Evolutionary conservation across 2,888 invertebrate species (phyloP).

Genomic region (Nomada ferruginata): DNA sequence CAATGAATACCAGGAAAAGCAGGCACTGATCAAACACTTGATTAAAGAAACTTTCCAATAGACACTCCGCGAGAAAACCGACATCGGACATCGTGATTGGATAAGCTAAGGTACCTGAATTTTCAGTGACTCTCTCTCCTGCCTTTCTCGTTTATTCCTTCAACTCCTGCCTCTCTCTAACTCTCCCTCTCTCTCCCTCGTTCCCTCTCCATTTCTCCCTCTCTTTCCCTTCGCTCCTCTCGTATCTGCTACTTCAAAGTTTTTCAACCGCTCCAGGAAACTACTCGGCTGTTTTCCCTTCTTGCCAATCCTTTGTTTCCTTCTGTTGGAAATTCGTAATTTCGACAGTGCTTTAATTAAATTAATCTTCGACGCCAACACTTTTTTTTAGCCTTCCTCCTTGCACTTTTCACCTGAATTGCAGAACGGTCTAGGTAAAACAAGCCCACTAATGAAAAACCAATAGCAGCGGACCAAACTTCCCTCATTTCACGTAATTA

Average conservation of each 20-base stretch:
- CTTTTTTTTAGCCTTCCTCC: conserved; percentile 30
- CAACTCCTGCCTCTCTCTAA: conserved; percentile 7
- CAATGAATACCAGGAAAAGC: conserved; percentile 59
- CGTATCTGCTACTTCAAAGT: conserved; percentile 66
- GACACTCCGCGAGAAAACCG: conserved; percentile 71
- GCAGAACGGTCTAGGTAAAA: conserved; percentile 38
- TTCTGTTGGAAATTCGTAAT: conserved; percentile 58
- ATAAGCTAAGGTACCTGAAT: conserved; percentile 72
- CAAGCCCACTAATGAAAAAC: conserved; percentile 52
- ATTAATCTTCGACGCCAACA: conserved; percentile 65
- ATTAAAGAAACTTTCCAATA: conserved; percentile 80
- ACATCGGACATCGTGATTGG: conserved; percentile 73
- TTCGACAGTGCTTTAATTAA: conserved; percentile 65
- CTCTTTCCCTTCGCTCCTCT: neutral
- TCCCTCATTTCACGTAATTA: conserved; percentile 53
- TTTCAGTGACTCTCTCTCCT: conserved; percentile 55
- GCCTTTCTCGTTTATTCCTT: conserved; percentile 6
- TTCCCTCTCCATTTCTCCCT: conserved; percentile 10
- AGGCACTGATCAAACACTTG: conserved; percentile 79
- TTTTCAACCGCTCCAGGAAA: conserved; percentile 64
- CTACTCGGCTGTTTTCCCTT: conserved; percentile 67
- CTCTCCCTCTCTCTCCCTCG: conserved; percentile 9
- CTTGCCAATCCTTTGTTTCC: conserved; percentile 64
- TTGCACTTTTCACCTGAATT: conserved; percentile 49
- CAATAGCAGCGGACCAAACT: conserved; percentile 45